phyloP scores from a whole-genome alignment of 92 coral and sea anemone species.

The Paramuricea clavata region DNA sequence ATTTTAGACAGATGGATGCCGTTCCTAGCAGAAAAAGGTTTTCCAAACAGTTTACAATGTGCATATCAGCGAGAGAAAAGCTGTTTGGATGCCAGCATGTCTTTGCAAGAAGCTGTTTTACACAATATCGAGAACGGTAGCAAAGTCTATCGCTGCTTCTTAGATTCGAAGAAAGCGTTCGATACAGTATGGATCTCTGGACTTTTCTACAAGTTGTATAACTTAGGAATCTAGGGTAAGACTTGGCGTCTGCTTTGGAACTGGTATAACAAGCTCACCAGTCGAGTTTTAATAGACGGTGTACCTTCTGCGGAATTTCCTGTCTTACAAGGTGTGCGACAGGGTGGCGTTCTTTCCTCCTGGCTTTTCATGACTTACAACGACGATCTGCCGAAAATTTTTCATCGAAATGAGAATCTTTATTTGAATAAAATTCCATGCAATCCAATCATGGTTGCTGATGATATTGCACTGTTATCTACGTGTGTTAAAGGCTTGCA shows the following conservation, averaged over 20 bases:
- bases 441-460: too few species aligned
- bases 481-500: too few species aligned
- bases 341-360: not conserved
- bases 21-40: conserved; percentile 1
- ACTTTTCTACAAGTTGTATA: too few species aligned
- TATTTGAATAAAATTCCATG: not conserved
- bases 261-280: not conserved
- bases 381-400: not conserved
- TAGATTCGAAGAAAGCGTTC: too few species aligned
- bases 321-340: too few species aligned
- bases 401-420: not conserved
- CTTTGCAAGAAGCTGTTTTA: conserved; percentile 5
- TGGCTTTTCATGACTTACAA: conserved; percentile 3
- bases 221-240: too few species aligned
- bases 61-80: too few species aligned
- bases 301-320: too few species aligned
- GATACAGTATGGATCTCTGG: not conserved
- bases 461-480: not conserved
- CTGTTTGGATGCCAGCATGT: conserved; percentile 5
- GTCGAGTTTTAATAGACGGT: too few species aligned
- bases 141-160: too few species aligned
- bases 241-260: too few species aligned
- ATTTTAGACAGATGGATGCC: conserved; percentile 16
- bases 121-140: too few species aligned
- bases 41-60: conserved; percentile 1